Evolutionary conservation across 2,113 vertebrate species (phyloP).

Genomic region (Ageneiosus marmoratus): DNA sequence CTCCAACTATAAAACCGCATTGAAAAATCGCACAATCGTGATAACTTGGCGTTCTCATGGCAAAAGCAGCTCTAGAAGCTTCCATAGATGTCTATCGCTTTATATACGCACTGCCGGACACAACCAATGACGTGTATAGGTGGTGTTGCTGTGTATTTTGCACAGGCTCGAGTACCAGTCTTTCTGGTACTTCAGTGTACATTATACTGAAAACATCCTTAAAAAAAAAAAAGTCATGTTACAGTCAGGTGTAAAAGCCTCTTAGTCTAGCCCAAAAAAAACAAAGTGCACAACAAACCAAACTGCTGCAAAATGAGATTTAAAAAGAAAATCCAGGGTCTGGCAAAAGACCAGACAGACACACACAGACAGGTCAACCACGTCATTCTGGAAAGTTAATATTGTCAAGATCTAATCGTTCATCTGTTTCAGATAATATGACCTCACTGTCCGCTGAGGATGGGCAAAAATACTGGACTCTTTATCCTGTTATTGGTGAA

Average conservation of each 20-base stretch:
- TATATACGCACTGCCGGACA: no score
- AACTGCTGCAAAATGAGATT: background rate
- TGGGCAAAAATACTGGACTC: background rate
- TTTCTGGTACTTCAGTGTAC: no score
- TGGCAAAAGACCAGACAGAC: background rate
- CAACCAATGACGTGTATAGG: no score
- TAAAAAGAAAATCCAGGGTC: background rate
- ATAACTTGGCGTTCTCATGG: no score
- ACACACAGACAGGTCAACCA: background rate
- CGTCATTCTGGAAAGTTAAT: background rate
- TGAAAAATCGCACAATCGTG: no score
- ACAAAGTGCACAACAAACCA: background rate
- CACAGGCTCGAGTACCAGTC: no score
- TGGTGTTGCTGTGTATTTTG: no score
- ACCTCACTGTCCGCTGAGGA: background rate
- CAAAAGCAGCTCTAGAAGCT: no score
- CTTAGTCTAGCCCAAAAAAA: background rate
- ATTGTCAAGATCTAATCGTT: background rate
- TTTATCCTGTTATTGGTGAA: background rate
- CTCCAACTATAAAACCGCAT: no score
- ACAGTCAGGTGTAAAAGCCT: background rate
- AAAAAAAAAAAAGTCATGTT: background rate
- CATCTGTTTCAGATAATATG: background rate
- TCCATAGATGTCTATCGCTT: no score
- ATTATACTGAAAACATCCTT: background rate